These are phyloP conservation scores for Isaurus tuberculatus DNA, from an alignment of 92 coral and sea anemone species.

Conservation along the genomic window DNA sequence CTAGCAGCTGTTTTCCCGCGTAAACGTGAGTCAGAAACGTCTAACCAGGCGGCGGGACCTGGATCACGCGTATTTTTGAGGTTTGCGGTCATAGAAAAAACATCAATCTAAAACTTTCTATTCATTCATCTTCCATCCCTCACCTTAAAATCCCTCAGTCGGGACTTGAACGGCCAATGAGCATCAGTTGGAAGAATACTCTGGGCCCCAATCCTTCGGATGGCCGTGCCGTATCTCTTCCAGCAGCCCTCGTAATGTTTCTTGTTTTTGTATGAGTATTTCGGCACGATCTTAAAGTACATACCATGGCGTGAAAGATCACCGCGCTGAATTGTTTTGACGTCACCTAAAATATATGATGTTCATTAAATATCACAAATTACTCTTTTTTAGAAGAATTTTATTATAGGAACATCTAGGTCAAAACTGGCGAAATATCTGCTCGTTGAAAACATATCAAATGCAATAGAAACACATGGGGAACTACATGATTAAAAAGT, in stretches of 20 bases:
- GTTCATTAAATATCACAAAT: background rate
- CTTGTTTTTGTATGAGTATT: constrained; percentile 79
- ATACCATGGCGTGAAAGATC: constrained; percentile 93
- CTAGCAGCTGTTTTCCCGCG: too few relatives aligned
- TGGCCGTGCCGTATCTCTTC: constrained; percentile 81
- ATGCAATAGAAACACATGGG: too few relatives aligned
- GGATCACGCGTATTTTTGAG: too few relatives aligned
- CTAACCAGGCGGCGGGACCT: too few relatives aligned
- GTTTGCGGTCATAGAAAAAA: too few relatives aligned
- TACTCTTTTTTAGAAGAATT: background rate
- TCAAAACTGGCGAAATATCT: too few relatives aligned
- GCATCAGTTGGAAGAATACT: constrained; percentile 84
- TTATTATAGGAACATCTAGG: too few relatives aligned
- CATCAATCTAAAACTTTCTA: too few relatives aligned
- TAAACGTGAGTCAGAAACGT: too few relatives aligned
- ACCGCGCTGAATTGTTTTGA: constrained; percentile 91
- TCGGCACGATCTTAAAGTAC: constrained; percentile 90
- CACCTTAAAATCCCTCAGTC: constrained; percentile 90
- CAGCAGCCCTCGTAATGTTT: constrained; percentile 88
- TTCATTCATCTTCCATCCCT: background rate
- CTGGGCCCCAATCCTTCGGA: constrained; percentile 87
- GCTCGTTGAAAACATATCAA: too few relatives aligned
- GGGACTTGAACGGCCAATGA: constrained; percentile 94
- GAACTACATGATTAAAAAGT: too few relatives aligned
- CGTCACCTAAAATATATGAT: constrained; percentile 69